Conservation (phyloP, 64 coral and sea anemone species). For the Astreopora myriophthalma region DNA sequence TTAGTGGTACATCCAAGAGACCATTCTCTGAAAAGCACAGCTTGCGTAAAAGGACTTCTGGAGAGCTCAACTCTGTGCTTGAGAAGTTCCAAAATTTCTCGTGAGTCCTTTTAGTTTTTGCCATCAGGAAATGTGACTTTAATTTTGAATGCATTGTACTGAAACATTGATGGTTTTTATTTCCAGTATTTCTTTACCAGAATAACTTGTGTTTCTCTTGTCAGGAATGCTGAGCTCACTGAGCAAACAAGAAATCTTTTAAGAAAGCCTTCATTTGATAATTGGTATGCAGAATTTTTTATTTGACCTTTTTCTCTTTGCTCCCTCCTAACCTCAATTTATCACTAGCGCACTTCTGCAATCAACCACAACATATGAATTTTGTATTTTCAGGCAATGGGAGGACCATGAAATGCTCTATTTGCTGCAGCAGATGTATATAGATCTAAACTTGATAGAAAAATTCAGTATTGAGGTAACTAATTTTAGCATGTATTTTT, state of each 20-base stretch:
- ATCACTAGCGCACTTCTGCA: too few relatives aligned
- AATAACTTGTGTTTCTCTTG: background rate
- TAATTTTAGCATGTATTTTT: too few relatives aligned
- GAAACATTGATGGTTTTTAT: background rate
- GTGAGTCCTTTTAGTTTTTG: constrained; percentile 53
- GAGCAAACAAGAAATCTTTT: constrained; percentile 77
- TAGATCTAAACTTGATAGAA: constrained; percentile 81
- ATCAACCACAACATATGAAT: background rate
- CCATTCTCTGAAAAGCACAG: constrained; percentile 72
- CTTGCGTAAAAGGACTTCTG: constrained; percentile 67
- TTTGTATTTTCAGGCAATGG: constrained; percentile 74
- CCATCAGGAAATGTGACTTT: background rate
- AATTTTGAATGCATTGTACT: too few relatives aligned
- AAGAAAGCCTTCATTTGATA: constrained; percentile 89
- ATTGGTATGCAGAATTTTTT: constrained; percentile 61
- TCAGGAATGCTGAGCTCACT: constrained; percentile 85
- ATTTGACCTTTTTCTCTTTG: too few relatives aligned
- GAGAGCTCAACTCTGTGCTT: constrained; percentile 73
- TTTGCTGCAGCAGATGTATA: constrained; percentile 89
- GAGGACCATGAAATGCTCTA: constrained; percentile 94
- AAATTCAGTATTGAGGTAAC: constrained; percentile 88
- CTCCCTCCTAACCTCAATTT: too few relatives aligned
- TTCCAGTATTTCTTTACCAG: background rate
- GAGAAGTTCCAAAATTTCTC: constrained; percentile 81
- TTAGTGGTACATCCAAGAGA: constrained; percentile 73